phyloP scores from a whole-genome alignment of 2,113 vertebrate genomes.

The Leptosomus discolor region DNA sequence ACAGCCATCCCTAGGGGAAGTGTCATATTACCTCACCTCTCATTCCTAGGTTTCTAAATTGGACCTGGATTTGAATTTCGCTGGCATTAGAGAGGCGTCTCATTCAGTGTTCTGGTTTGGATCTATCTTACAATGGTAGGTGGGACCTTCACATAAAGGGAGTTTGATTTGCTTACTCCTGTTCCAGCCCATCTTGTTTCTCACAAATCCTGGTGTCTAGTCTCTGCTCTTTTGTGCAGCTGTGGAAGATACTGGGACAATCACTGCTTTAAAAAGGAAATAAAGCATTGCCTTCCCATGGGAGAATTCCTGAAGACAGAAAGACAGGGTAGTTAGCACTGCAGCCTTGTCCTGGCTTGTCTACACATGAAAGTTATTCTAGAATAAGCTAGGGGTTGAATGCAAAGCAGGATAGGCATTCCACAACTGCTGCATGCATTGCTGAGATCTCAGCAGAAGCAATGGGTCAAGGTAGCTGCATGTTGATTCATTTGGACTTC shows the following conservation, averaged over 20 bases:
- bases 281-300: conserved; percentile 4
- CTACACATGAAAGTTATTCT: conserved; percentile 15
- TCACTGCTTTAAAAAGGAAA: conserved; percentile 24
- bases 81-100: not conserved
- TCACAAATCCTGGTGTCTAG: not conserved
- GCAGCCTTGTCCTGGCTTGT: conserved; percentile 37
- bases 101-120: not conserved
- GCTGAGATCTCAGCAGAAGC: not conserved
- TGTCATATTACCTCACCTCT: conserved; percentile 39
- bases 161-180: not conserved
- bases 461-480: not conserved
- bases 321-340: not conserved
- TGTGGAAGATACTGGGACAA: not conserved
- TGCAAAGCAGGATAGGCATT: not conserved
- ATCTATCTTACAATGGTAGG: not conserved
- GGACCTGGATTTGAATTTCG: conserved; percentile 20
- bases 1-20: not conserved
- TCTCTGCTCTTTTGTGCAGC: not conserved
- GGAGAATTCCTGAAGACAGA: conserved; percentile 34
- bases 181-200: not conserved
- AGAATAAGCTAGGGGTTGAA: not conserved
- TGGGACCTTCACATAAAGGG: not conserved
- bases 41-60: not conserved
- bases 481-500: not conserved
- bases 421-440: not conserved